Percentiles rank a stretch among this genome's conserved stretches.
phyloP scores from a whole-genome alignment of 1,140 invertebrate species.

The Campoletis sonorensis region DNA sequence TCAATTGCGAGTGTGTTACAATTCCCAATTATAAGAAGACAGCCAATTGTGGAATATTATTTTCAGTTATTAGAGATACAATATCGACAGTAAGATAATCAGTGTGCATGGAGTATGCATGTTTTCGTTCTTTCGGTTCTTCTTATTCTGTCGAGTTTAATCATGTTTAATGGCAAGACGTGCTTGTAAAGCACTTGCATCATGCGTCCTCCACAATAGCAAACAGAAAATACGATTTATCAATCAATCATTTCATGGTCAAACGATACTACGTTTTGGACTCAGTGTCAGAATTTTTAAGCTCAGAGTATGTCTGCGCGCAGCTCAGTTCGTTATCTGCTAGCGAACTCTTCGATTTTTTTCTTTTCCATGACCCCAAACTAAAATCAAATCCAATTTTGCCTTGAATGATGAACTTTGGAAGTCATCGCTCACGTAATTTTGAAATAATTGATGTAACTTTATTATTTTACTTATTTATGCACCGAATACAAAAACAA shows the following conservation, averaged over 20 bases:
- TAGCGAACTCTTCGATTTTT: not conserved
- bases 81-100: not conserved
- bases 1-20: conserved; percentile 14
- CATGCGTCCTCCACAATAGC: conserved; percentile 3
- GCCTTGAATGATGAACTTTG: conserved; percentile 14
- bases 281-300: not conserved
- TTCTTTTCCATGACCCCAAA: not conserved
- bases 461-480: not conserved
- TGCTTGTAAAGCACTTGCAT: conserved; percentile 12
- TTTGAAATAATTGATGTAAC: not conserved
- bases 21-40: not conserved
- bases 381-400: not conserved
- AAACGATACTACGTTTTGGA: conserved; percentile 4
- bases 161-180: not conserved
- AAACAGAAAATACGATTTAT: conserved; percentile 19
- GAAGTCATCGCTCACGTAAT: not conserved
- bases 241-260: conserved; percentile 15
- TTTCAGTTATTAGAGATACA: conserved; percentile 25
- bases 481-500: not conserved
- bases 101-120: conserved; percentile 1
- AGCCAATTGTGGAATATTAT: conserved; percentile 18
- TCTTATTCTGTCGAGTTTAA: not conserved
- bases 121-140: not conserved
- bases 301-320: not conserved
- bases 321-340: not conserved